A percentile compares a stretch with the other conserved stretches of the same genome.
These are phyloP conservation scores for Centropus bengalensis DNA, from an alignment of 2,113 vertebrate genomes.

Conservation along the genomic window DNA sequence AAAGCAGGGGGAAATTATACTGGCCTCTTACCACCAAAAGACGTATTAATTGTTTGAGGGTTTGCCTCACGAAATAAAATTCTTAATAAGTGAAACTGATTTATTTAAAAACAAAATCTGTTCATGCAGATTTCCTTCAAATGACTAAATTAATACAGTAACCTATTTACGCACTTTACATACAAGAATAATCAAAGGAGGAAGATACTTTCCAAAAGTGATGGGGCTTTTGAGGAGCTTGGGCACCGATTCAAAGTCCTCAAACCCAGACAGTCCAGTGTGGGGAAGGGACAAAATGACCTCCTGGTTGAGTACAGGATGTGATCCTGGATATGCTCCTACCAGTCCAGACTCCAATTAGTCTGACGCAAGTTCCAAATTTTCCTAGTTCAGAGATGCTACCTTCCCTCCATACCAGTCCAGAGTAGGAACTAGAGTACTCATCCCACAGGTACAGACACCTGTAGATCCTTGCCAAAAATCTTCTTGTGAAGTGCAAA, in stretches of 20 bases:
- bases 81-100: fast-evolving
- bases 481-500: background rate
- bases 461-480: conserved; percentile 15
- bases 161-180: background rate
- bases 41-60: background rate
- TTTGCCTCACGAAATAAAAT: background rate
- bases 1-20: background rate
- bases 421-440: background rate
- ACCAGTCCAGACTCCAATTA: background rate
- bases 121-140: background rate
- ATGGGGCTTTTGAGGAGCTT: background rate
- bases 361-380: background rate
- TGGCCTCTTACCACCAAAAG: background rate
- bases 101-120: background rate
- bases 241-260: background rate
- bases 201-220: background rate
- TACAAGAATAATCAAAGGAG: background rate
- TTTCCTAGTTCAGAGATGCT: background rate
- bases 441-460: background rate
- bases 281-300: background rate
- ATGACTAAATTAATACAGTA: background rate
- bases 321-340: background rate
- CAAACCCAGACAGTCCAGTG: background rate
- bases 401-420: background rate
- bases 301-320: background rate